These are phyloP conservation scores for Ranitomeya variabilis DNA, from an alignment of 2,113 vertebrate species.

Conservation along the genomic window DNA sequence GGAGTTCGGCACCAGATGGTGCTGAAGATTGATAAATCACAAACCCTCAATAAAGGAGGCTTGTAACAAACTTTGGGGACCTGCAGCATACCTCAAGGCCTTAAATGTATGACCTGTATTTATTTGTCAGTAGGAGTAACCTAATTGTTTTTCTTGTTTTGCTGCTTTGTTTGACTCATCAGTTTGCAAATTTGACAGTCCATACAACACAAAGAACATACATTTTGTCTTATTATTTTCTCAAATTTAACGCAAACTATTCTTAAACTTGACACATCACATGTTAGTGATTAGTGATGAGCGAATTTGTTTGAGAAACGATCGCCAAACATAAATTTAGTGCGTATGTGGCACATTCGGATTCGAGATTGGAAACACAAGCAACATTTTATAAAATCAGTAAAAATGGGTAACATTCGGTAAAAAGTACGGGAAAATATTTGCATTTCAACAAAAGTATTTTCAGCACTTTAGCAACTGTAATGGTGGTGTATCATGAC, in stretches of 20 bases:
- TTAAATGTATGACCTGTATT: background rate
- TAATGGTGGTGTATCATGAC: too few species aligned
- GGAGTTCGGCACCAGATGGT: conserved; percentile 44
- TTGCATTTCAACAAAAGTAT: too few species aligned
- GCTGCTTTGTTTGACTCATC: background rate
- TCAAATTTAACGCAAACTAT: background rate
- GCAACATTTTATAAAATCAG: too few species aligned
- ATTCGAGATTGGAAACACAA: too few species aligned
- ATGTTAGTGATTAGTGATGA: too few species aligned
- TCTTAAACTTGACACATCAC: background rate
- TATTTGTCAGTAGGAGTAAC: background rate
- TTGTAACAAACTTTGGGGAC: background rate
- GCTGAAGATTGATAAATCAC: conserved; percentile 12
- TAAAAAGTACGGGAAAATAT: too few species aligned
- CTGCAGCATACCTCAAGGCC: background rate
- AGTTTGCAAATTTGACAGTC: background rate
- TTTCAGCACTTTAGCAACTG: too few species aligned
- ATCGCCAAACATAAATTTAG: too few species aligned
- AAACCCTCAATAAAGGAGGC: background rate
- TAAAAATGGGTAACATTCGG: too few species aligned
- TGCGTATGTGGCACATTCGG: too few species aligned
- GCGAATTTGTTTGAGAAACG: too few species aligned
- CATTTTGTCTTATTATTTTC: background rate
- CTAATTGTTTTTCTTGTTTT: background rate
- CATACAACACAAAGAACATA: background rate